Percentiles rank a stretch among this genome's conserved stretches.
Evolutionary conservation across 1,140 invertebrate genomes (phyloP).

Genomic region (Cyphomyrmex costatus): DNA sequence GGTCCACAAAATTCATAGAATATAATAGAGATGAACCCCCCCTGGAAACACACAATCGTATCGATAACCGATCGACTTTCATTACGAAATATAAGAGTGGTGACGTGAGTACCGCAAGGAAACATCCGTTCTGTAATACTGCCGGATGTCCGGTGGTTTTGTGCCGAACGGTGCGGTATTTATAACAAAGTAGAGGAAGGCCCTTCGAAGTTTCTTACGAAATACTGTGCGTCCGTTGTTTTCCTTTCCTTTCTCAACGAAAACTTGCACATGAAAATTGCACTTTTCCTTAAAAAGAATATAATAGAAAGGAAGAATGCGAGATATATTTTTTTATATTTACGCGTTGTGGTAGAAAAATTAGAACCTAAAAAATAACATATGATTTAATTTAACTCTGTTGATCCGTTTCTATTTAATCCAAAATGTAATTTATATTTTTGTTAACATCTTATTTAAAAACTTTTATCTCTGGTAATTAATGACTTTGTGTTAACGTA

Average conservation of each 20-base stretch:
- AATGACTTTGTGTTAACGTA: too few relatives aligned
- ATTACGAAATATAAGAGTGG: not conserved
- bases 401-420: too few relatives aligned
- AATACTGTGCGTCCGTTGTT: not conserved
- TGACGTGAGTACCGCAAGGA: slow-evolving; percentile 38
- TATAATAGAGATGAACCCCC: not conserved
- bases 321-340: not conserved
- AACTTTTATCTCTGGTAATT: too few relatives aligned
- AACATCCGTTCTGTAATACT: slow-evolving; percentile 41
- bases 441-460: too few relatives aligned
- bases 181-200: slow-evolving; percentile 31
- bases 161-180: slow-evolving; percentile 37
- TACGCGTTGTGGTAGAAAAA: not conserved
- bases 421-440: too few relatives aligned
- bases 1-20: not conserved
- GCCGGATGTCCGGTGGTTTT: slow-evolving; percentile 58
- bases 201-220: slow-evolving; percentile 16
- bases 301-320: not conserved
- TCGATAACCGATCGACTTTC: slow-evolving; percentile 27
- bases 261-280: not conserved
- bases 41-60: slow-evolving; percentile 32
- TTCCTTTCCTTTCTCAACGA: slow-evolving; percentile 7
- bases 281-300: slow-evolving; percentile 12
- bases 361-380: not conserved
- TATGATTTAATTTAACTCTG: not conserved